Percentiles rank a stretch among this genome's conserved stretches.
phyloP scores from a whole-genome alignment of 2,888 invertebrate genomes.

The Rotaria macrura region DNA sequence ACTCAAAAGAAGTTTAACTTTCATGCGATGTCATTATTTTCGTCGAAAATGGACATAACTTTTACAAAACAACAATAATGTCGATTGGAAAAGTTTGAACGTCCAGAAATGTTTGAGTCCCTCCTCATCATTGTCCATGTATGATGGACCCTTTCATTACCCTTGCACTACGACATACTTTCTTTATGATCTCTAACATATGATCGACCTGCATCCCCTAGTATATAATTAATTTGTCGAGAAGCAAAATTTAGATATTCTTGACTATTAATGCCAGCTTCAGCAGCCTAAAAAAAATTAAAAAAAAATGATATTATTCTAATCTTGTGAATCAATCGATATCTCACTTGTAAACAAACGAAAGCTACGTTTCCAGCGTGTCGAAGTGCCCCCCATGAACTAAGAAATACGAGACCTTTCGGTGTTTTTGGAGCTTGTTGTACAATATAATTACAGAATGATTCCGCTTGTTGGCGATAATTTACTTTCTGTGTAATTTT shows the following conservation, averaged over 20 bases:
- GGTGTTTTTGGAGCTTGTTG: slow-evolving; percentile 39
- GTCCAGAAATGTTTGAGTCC: too few relatives aligned
- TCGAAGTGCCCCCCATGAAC: slow-evolving; percentile 41
- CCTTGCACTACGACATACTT: too few relatives aligned
- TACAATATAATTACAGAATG: slow-evolving; percentile 35
- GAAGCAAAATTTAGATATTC: slow-evolving; percentile 40
- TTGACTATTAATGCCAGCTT: slow-evolving; percentile 38
- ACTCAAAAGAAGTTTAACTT: too few relatives aligned
- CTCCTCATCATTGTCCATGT: too few relatives aligned
- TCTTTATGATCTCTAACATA: too few relatives aligned
- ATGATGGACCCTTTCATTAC: too few relatives aligned
- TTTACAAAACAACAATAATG: too few relatives aligned
- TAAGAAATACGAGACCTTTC: slow-evolving; percentile 41
- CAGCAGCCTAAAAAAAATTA: slow-evolving; percentile 38
- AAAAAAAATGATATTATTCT: background rate
- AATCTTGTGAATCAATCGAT: background rate
- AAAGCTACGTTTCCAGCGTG: slow-evolving; percentile 38
- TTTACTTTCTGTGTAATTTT: slow-evolving; percentile 36
- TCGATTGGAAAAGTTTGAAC: too few relatives aligned
- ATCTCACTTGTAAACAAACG: background rate
- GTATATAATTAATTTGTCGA: slow-evolving; percentile 42
- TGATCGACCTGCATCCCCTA: slow-evolving; percentile 40
- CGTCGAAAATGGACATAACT: too few relatives aligned
- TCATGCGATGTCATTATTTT: too few relatives aligned
- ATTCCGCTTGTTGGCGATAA: slow-evolving; percentile 37